Evolutionary conservation across 2,797 vertebrate species (phyloP), one percentile per base, ranked within the genome.

Genomic region (Danio jaintianensis): DNA sequence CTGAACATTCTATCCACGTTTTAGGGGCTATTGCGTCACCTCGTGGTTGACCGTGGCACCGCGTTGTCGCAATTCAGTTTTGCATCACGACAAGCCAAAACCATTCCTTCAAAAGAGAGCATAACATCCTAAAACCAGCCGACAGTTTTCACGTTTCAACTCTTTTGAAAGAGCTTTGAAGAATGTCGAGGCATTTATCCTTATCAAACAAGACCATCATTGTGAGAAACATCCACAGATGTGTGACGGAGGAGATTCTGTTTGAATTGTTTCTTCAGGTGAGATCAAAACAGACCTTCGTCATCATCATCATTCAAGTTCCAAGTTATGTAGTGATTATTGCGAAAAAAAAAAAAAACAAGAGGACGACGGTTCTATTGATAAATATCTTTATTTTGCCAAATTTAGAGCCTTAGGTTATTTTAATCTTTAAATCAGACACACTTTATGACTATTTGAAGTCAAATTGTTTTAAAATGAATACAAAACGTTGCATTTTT

Each of bases 181-280:
- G 6, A 78, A 83, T 86, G 82, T 36, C 45, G 12, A 52, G 10
- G 12, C 15, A 4, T 11, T 13, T 52, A 12, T 52, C 48, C 10
- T 13, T 13, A 11, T 11, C 48, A 52, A 52, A 86, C 29, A 86
- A 68, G 61, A 86, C 82, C n/a, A 77, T 89, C 48, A 82, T 85
- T n/a, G 87, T 90, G 43, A 82, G 80, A 62, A 90, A 89, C 79
- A 74, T 89, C 48, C 83, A 86, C 71, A 85, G 78, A 77, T 83
- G 73, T 73, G 86, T 88, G 63, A 89, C 72, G 69, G 87, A 88
- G 69, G 87, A 89, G 72, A 88, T 86, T 62, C 52, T 90, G 12
- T 90, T 83, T 58, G 89, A 89, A 82, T 66, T 90, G 48, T 90
- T 90, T 80, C 72, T 90, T 83, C 89, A 89, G 89, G 89, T 89